Evolutionary conservation across 2,797 vertebrate genomes (phyloP).

Genomic region (Aphelocoma californica): DNA sequence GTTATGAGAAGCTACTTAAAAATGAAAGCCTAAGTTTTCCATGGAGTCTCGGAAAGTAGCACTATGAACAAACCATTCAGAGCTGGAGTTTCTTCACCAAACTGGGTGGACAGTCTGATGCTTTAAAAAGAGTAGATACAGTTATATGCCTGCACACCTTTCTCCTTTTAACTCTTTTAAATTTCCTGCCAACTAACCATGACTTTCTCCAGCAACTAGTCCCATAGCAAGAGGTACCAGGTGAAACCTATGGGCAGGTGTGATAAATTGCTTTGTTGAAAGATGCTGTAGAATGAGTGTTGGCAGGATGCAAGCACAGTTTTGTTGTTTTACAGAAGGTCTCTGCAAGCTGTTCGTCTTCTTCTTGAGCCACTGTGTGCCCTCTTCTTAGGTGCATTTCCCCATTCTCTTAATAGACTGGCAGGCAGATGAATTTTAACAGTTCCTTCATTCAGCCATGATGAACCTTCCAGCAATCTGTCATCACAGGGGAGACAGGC

Average conservation of each 20-base stretch:
- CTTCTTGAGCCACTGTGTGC: not conserved
- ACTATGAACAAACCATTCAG: not conserved
- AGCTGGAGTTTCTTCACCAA: not conserved
- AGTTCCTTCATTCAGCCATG: not conserved
- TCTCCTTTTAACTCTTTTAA: not conserved
- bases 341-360: not conserved
- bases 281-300: not conserved
- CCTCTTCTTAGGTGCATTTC: not conserved
- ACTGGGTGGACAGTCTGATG: not conserved
- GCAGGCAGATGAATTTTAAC: slow-evolving; percentile 18
- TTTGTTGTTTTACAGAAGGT: not conserved
- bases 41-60: not conserved
- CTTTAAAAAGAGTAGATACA: not conserved
- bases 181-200: not conserved
- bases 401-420: not conserved
- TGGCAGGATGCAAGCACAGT: not conserved
- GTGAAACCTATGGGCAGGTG: not conserved
- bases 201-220: not conserved
- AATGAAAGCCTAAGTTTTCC: not conserved
- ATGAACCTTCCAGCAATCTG: slow-evolving; percentile 22
- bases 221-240: not conserved
- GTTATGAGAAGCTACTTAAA: not conserved
- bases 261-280: not conserved
- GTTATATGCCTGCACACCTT: not conserved
- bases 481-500: slow-evolving; percentile 7